phyloP scores from a whole-genome alignment of 2,797 vertebrate species.

The Lerista edwardsae region DNA sequence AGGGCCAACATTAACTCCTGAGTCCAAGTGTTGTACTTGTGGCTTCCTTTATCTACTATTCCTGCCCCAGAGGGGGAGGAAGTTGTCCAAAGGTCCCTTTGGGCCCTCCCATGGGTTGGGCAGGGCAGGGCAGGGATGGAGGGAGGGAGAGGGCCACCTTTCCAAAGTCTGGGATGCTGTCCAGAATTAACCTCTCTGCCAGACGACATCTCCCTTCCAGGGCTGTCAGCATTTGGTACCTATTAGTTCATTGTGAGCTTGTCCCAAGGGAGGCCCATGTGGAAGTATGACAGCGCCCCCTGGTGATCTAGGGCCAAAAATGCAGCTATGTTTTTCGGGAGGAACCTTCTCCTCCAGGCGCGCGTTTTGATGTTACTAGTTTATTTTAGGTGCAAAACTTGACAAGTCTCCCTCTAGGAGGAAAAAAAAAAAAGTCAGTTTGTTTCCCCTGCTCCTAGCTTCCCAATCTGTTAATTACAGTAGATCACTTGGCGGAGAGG shows the following conservation, averaged over 20 bases:
- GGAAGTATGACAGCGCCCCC: not conserved
- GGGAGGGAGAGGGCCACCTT: not conserved
- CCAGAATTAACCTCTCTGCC: not conserved
- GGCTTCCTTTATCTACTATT: not conserved
- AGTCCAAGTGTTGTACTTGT: not conserved
- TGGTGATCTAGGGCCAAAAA: not conserved
- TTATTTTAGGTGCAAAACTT: too few relatives aligned
- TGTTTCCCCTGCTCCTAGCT: too few relatives aligned
- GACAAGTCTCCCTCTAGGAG: too few relatives aligned
- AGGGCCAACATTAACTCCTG: not conserved
- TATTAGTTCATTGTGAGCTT: not conserved
- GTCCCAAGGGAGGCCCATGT: too few relatives aligned
- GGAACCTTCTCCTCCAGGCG: too few relatives aligned
- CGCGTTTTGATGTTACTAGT: too few relatives aligned
- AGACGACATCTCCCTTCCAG: not conserved
- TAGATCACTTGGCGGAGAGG: too few relatives aligned
- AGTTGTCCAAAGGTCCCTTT: too few relatives aligned
- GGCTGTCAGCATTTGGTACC: not conserved
- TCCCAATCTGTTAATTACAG: too few relatives aligned
- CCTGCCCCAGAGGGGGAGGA: not conserved
- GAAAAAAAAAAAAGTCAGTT: too few relatives aligned
- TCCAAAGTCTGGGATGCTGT: not conserved
- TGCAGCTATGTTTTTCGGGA: too few relatives aligned
- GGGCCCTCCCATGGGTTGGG: not conserved
- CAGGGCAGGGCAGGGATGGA: not conserved